Percentiles rank a stretch among this genome's conserved stretches.
Evolutionary conservation across 2,888 invertebrate species (phyloP).

Genomic region (Hermaeophaga mercurialis): DNA sequence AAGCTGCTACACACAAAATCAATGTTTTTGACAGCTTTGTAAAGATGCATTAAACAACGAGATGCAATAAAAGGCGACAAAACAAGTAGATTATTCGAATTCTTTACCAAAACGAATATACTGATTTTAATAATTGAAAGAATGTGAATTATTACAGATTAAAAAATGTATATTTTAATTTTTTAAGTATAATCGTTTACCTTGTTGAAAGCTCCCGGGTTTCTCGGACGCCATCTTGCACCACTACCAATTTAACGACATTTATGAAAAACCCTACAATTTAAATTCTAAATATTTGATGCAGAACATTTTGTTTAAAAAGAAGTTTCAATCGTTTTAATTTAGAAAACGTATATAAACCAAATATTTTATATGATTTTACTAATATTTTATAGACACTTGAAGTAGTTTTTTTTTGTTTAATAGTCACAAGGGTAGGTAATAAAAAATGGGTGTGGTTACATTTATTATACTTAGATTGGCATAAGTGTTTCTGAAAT

Average conservation of each 20-base stretch:
- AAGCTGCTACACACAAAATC: conserved; percentile 35
- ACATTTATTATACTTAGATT: background rate
- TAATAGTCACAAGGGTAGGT: background rate
- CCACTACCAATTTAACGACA: conserved; percentile 46
- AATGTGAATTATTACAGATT: background rate
- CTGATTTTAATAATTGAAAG: background rate
- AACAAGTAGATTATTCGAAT: background rate
- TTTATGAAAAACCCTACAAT: conserved; percentile 32
- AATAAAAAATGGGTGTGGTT: background rate
- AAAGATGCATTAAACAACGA: conserved; percentile 2
- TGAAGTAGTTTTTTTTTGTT: no score
- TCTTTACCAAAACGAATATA: background rate
- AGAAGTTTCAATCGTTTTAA: no score
- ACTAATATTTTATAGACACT: no score
- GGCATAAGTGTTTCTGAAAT: background rate
- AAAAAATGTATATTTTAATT: conserved; percentile 13
- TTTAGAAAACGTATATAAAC: no score
- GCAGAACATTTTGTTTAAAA: background rate
- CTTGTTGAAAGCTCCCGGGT: conserved; percentile 66
- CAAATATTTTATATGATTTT: no score
- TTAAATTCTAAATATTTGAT: conserved; percentile 29
- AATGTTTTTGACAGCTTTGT: conserved; percentile 39
- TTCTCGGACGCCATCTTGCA: conserved; percentile 71
- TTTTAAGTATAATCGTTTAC: conserved; percentile 55
- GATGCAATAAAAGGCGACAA: background rate